A percentile compares a stretch with the other conserved stretches of the same genome.
These are phyloP conservation scores for Macrosoma leucophasiata DNA, from an alignment of 2,888 invertebrate genomes.

Conservation along the genomic window DNA sequence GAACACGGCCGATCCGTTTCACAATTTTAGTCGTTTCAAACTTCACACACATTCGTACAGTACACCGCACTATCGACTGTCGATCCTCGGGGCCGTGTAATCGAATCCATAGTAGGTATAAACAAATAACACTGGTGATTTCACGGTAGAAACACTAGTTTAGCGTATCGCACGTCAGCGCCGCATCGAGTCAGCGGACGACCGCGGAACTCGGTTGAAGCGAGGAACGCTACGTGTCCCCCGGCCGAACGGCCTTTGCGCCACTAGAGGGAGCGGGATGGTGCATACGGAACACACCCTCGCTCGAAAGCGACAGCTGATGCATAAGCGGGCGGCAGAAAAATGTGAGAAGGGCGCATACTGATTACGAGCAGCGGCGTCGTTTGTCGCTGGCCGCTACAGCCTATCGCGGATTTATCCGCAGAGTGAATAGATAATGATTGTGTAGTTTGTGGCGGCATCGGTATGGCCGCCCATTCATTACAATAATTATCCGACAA, in stretches of 20 bases:
- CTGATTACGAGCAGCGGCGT: slow-evolving; percentile 39
- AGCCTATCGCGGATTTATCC: slow-evolving; percentile 56
- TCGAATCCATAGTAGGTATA: slow-evolving; percentile 61
- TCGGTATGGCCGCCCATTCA: slow-evolving; percentile 48
- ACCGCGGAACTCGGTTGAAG: slow-evolving; percentile 56
- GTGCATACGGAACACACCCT: no score
- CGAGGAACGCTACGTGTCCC: slow-evolving; percentile 62
- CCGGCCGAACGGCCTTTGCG: slow-evolving; percentile 42
- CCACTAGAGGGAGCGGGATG: slow-evolving; percentile 46
- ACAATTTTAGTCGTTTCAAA: slow-evolving; percentile 46
- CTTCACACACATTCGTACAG: slow-evolving; percentile 53
- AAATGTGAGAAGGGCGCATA: slow-evolving; percentile 61
- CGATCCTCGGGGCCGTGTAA: slow-evolving; percentile 46
- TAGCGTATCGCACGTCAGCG: slow-evolving; percentile 68
- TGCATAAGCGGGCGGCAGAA: slow-evolving; percentile 41
- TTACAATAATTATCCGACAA: slow-evolving; percentile 57
- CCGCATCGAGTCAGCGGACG: slow-evolving; percentile 68
- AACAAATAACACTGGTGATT: slow-evolving; percentile 68
- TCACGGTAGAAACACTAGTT: slow-evolving; percentile 58
- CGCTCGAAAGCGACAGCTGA: slow-evolving; percentile 37
- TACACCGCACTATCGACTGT: slow-evolving; percentile 48
- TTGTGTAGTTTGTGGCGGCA: slow-evolving; percentile 41
- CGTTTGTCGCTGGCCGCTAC: slow-evolving; percentile 25
- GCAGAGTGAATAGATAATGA: slow-evolving; percentile 52
- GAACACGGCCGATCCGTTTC: slow-evolving; percentile 59